These are phyloP conservation scores for Orthonevra nobilis DNA, from an alignment of 2,888 invertebrate species.

Conservation along the genomic window DNA sequence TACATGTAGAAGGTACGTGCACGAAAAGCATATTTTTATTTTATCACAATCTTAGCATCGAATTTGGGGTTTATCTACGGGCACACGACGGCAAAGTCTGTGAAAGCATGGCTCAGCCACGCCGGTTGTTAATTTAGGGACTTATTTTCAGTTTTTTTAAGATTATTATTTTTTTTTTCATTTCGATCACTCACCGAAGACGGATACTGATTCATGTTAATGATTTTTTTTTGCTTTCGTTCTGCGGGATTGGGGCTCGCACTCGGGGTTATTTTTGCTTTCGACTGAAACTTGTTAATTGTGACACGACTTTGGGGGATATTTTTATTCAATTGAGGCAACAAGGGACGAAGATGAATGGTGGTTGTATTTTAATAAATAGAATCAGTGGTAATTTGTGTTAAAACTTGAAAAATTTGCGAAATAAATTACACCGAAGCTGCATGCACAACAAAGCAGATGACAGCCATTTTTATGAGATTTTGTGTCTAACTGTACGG, in stretches of 20 bases:
- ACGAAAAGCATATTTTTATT: background rate
- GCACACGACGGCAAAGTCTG: constrained; percentile 20
- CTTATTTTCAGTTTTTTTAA: background rate
- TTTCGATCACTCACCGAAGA: constrained; percentile 66
- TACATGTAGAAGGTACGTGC: constrained; percentile 7
- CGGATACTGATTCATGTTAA: constrained; percentile 57
- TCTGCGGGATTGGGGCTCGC: constrained; percentile 5
- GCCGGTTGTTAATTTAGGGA: constrained; percentile 33
- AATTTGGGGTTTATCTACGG: constrained; percentile 24
- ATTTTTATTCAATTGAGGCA: constrained; percentile 8
- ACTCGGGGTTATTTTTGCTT: constrained; percentile 23
- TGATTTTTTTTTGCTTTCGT: constrained; percentile 62
- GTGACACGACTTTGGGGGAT: background rate
- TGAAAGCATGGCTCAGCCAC: constrained; percentile 7
- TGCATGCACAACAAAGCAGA: constrained; percentile 70
- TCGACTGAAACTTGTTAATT: constrained; percentile 9
- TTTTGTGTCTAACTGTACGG: constrained; percentile 50
- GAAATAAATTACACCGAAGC: constrained; percentile 65
- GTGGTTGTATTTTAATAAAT: constrained; percentile 12
- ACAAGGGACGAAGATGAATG: constrained; percentile 4
- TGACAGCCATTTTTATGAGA: constrained; percentile 63
- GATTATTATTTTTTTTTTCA: constrained; percentile 11
- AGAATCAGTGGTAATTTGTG: constrained; percentile 46
- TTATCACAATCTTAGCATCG: constrained; percentile 30
- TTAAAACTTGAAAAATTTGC: constrained; percentile 59